Evolutionary conservation across 1,140 invertebrate species (phyloP), one percentile per base, ranked within the genome.

Genomic region (Tetramorium parvispinum): DNA sequence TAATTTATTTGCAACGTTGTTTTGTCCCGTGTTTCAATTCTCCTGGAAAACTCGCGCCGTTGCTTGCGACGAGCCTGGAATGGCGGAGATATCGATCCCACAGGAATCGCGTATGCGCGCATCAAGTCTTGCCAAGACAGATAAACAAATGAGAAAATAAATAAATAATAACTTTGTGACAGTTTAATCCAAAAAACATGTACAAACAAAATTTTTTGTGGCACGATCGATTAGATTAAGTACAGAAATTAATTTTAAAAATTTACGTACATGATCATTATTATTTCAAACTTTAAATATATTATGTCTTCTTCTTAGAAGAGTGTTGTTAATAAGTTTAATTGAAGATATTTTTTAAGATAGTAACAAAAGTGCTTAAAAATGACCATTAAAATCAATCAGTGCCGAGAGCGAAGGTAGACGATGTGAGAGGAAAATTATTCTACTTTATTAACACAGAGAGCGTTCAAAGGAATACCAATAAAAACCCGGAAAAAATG

Each of bases 21-120:
- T 77, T n/a, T 85, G 11, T 55, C 71, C 37, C n/a, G 65, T 24
- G 24, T 89, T 89, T 90, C 76, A 89, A 90, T 90, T 88, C 89
- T 77, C 82, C 76, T 53, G 71, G 88, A 77, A 85, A 90, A 85
- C 77, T 89, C 88, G 82, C 86, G 70, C 81, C 82, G 90, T 75
- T 82, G 49, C 76, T 90, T 85, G 86, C 27, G 88, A 85, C 88
- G 81, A 81, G 86, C 88, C 86, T 85, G 89, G 77, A 86, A 83
- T 61, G 86, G 70, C 83, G 68, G 63, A 24, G 85, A 87, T 91
- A 91, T 91, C 89, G 89, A 91, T 91, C 89, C 89, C 78, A 78
- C 78, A 71, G 78, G 88, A 88, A 91, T 90, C 86, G 89, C 89
- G 89, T 91, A 91, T 91, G 89, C 89, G 89, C 89, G 89, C 78